Base-by-base conservation (phyloP, 2,113 vertebrate species). In the Gavialis gangeticus region DNA sequence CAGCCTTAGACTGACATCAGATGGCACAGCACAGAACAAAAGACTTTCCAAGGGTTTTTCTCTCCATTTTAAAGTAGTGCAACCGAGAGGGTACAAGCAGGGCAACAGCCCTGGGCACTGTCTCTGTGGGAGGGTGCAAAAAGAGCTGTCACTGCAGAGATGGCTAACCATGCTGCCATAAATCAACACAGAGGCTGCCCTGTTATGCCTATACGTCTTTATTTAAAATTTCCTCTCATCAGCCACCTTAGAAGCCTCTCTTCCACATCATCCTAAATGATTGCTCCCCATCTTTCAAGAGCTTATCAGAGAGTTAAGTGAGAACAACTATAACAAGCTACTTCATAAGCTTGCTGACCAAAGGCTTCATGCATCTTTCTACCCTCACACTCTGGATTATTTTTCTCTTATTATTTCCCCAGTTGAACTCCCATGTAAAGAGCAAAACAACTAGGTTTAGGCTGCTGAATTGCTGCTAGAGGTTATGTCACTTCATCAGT, bases 351-450 rank as follows among this genome's bases (percentile, higher is more conserved):
- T 22, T 91, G 54, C 59, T 79, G 24, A 78, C 34, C 60, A 34
- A 93, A 96, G 22, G 17, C 58, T 87, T 13, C 13, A 19, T 1
- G 1, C 7, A 17, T 19, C 22, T n/a, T 69, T 82, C 59, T 24
- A 25, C 56, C 54, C 12, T 90, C 75, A 56, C 0, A 0, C 12
- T 10, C 67, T 19, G 73, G 60, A 82, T 73, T 73, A 19, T 24
- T 73, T 73, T 24, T 73, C 69, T 73, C 21, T 73, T 24, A n/a
- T 0, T 0, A 58, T 56, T 64, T 55, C 82, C 25, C 6, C 34
- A 58, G 19, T 28, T 82, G 6, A 28, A 90, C 73, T 63, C 10
- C 56, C 17, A 73, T 79, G 64, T 55, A 82, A 84, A 28, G 21
- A 94, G 63, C n/a, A 91, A 69, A 80, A 79, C 3, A 56, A 9